phyloP scores from a whole-genome alignment of 2,797 vertebrate genomes.

The Pteronotus mesoamericanus region DNA sequence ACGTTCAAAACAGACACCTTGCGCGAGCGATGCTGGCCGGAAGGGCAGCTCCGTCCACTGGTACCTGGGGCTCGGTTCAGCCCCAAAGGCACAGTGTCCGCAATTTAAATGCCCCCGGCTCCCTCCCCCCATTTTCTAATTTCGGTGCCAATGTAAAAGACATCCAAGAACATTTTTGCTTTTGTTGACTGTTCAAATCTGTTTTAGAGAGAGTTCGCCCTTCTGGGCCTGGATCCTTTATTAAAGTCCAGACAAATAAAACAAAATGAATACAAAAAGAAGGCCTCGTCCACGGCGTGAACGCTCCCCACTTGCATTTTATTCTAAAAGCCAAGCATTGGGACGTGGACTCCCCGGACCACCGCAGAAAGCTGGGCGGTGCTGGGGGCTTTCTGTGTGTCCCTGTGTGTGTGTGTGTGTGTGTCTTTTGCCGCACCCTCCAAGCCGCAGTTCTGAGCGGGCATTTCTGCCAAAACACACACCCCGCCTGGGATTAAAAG shows the following conservation, averaged over 20 bases:
- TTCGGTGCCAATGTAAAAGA: not conserved
- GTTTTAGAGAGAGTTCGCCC: not conserved
- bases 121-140: not conserved
- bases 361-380: not conserved
- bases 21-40: not conserved
- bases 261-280: slow-evolving; percentile 35
- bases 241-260: slow-evolving; percentile 50
- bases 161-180: not conserved
- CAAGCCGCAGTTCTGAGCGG: slow-evolving; percentile 74
- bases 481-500: slow-evolving; percentile 85
- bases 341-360: not conserved
- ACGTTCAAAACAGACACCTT: slow-evolving; percentile 12
- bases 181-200: slow-evolving; percentile 44
- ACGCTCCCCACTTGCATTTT: not conserved
- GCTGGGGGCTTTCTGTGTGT: not conserved
- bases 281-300: not conserved
- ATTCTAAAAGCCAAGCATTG: not conserved
- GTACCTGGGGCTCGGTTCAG: not conserved
- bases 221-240: slow-evolving; percentile 23
- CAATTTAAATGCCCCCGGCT: not conserved
- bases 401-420: not conserved
- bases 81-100: not conserved
- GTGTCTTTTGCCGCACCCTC: slow-evolving; percentile 72
- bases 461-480: slow-evolving; percentile 85
- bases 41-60: slow-evolving; percentile 22